Evolutionary conservation across 2,113 vertebrate species (phyloP).

Genomic region (Pipa parva): DNA sequence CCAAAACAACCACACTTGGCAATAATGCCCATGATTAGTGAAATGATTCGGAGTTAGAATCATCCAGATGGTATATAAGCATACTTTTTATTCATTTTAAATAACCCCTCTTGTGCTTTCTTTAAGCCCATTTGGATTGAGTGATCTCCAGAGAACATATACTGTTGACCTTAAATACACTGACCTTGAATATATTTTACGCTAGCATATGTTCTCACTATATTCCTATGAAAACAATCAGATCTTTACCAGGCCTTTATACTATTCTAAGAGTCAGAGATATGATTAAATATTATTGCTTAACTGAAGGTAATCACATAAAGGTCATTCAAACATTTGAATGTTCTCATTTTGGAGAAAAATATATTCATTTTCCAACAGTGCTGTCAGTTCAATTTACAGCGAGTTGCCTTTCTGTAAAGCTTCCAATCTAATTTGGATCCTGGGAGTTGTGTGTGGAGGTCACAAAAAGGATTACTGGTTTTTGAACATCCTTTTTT

Average conservation of each 20-base stretch:
- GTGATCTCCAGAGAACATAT: too few relatives aligned
- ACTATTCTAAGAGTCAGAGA: not conserved
- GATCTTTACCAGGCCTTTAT: not conserved
- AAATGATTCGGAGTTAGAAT: too few relatives aligned
- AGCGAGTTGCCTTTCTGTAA: not conserved
- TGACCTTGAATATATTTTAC: not conserved
- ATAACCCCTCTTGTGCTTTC: too few relatives aligned
- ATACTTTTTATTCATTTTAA: too few relatives aligned
- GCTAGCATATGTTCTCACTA: not conserved
- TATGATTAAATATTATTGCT: not conserved
- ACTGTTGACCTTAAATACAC: too few relatives aligned
- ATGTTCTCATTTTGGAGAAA: not conserved
- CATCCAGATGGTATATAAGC: too few relatives aligned
- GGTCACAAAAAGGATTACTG: not conserved
- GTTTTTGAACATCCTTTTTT: too few relatives aligned
- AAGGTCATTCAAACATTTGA: slow-evolving; percentile 1
- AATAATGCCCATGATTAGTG: too few relatives aligned
- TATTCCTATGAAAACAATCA: not conserved
- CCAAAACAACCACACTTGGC: too few relatives aligned
- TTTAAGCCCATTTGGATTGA: too few relatives aligned
- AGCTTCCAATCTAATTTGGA: not conserved
- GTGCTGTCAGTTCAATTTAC: not conserved
- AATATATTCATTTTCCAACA: not conserved
- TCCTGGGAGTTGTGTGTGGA: not conserved
- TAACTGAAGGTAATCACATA: not conserved